These are phyloP conservation scores for Tipula unca DNA, from an alignment of 2,888 invertebrate genomes.

Conservation along the genomic window DNA sequence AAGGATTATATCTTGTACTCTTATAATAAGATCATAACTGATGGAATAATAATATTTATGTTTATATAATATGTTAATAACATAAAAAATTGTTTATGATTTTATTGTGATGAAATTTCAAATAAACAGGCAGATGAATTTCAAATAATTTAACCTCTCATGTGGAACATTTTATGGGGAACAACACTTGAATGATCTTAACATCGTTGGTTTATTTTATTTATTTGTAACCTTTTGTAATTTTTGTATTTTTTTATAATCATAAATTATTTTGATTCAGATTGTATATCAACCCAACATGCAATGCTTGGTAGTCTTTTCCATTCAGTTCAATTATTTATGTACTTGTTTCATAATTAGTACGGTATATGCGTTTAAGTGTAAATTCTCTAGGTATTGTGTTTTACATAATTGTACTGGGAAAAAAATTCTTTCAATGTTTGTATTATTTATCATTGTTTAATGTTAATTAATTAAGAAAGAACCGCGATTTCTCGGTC, in stretches of 20 bases:
- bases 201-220: neutral
- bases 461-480: neutral
- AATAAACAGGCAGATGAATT: neutral
- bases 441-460: neutral
- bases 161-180: neutral
- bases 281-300: neutral
- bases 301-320: neutral
- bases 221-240: neutral
- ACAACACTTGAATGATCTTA: slow-evolving; percentile 8
- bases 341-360: neutral
- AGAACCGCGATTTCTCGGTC: no score
- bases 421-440: neutral
- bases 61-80: no score
- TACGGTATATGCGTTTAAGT: neutral
- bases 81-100: neutral
- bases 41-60: neutral
- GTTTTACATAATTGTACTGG: neutral
- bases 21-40: neutral
- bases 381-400: neutral
- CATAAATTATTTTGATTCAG: neutral
- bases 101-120: neutral
- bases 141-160: neutral
- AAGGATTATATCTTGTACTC: neutral
- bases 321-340: neutral
- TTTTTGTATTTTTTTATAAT: neutral